These are phyloP conservation scores for Zeuzera pyrina DNA, from an alignment of 2,888 invertebrate genomes.

Conservation along the genomic window DNA sequence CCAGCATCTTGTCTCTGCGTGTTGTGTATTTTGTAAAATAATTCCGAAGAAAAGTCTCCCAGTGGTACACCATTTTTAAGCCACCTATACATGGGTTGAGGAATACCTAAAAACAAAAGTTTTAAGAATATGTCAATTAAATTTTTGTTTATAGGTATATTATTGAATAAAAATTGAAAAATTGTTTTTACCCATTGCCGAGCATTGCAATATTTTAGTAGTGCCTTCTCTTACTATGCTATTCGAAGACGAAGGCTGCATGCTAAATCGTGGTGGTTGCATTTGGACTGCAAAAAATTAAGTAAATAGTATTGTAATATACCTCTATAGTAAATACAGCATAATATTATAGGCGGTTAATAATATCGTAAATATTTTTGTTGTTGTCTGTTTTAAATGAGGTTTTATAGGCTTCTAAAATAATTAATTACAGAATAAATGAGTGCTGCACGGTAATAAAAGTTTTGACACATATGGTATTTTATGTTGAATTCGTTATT, in stretches of 20 bases:
- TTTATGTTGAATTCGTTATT: no score
- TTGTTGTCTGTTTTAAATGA: no score
- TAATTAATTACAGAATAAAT: no score
- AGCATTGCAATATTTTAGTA: constrained; percentile 93
- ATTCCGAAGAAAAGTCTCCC: constrained; percentile 85
- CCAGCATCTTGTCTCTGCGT: constrained; percentile 89
- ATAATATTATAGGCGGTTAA: no score
- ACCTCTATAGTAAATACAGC: no score
- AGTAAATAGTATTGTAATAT: no score
- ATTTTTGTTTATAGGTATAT: not conserved
- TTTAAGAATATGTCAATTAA: no score
- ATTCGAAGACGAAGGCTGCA: constrained; percentile 88
- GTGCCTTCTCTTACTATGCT: constrained; percentile 90
- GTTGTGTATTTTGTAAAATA: constrained; percentile 87
- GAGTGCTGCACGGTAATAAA: no score
- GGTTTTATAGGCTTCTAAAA: no score
- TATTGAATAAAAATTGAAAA: not conserved
- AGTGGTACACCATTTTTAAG: constrained; percentile 87
- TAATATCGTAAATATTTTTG: constrained; percentile 3
- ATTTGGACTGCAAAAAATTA: constrained; percentile 63
- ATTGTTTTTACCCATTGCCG: constrained; percentile 84
- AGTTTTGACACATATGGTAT: no score
- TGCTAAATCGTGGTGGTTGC: constrained; percentile 90
- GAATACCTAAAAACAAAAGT: constrained; percentile 78
- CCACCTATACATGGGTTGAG: constrained; percentile 95